These are phyloP conservation scores for Caenorhabditis wallacei DNA, from an alignment of 2,888 invertebrate species.

Conservation along the genomic window DNA sequence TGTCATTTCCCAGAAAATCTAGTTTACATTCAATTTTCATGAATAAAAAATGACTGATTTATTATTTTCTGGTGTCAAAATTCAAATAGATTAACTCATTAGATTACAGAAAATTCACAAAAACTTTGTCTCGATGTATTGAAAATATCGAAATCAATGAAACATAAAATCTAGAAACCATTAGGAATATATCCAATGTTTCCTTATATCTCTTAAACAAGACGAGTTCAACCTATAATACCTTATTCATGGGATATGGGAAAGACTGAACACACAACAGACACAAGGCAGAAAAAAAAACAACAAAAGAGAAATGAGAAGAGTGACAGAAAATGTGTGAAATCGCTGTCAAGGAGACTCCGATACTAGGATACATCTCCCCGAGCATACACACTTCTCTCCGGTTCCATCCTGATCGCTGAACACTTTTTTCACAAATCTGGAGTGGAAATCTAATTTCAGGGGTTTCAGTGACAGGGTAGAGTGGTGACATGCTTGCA, in stretches of 20 bases:
- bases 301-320: slow-evolving; percentile 33
- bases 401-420: neutral
- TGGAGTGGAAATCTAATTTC: slow-evolving; percentile 5
- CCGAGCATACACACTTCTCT: neutral
- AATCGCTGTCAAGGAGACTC: slow-evolving; percentile 56
- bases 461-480: neutral
- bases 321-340: slow-evolving; percentile 33
- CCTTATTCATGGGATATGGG: slow-evolving; percentile 59
- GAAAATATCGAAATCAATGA: too few relatives aligned
- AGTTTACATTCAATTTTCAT: neutral
- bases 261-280: slow-evolving; percentile 23
- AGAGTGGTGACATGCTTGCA: too few relatives aligned
- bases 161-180: neutral
- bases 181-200: neutral
- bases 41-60: neutral
- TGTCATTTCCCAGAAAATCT: too few relatives aligned
- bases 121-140: too few relatives aligned
- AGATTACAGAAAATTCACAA: too few relatives aligned
- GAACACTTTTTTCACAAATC: slow-evolving; percentile 1
- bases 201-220: neutral
- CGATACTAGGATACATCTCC: slow-evolving; percentile 22
- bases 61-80: too few relatives aligned
- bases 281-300: slow-evolving; percentile 19
- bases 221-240: slow-evolving; percentile 50
- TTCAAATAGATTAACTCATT: too few relatives aligned